Evolutionary conservation across 2,797 vertebrate species (phyloP).

Genomic region (Limosa lapponica): DNA sequence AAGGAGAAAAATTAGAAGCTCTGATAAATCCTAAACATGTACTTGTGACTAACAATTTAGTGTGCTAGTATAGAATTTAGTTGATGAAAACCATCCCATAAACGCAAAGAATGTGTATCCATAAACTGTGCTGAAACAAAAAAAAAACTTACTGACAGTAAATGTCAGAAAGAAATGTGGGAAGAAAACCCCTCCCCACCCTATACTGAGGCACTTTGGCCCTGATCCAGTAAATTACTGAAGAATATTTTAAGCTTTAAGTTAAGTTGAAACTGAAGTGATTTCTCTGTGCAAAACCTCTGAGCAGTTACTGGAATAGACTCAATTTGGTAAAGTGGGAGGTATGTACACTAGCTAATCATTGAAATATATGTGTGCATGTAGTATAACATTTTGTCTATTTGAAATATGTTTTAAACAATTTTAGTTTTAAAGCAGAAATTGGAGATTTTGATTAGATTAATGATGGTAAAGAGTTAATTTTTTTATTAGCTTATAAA

Average conservation of each 20-base stretch:
- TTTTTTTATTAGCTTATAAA: background rate
- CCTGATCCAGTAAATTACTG: background rate
- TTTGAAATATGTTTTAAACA: background rate
- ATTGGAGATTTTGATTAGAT: background rate
- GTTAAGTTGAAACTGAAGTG: background rate
- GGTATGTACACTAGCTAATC: background rate
- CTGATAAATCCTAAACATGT: background rate
- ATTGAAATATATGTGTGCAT: background rate
- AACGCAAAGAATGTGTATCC: background rate
- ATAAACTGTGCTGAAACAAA: background rate
- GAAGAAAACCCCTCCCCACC: background rate
- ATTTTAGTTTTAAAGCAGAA: background rate
- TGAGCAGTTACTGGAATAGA: background rate
- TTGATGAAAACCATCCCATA: slow-evolving; percentile 13
- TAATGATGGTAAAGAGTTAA: background rate
- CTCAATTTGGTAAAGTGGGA: background rate
- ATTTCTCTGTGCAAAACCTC: background rate
- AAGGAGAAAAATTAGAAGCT: background rate
- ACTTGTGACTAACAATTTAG: background rate
- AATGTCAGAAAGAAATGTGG: slow-evolving; percentile 11
- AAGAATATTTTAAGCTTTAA: background rate
- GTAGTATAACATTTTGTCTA: background rate
- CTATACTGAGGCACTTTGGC: background rate
- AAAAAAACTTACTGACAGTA: background rate
- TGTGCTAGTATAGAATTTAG: background rate